phyloP scores from a whole-genome alignment of 2,888 invertebrate species.

The Lepas anatifera region DNA sequence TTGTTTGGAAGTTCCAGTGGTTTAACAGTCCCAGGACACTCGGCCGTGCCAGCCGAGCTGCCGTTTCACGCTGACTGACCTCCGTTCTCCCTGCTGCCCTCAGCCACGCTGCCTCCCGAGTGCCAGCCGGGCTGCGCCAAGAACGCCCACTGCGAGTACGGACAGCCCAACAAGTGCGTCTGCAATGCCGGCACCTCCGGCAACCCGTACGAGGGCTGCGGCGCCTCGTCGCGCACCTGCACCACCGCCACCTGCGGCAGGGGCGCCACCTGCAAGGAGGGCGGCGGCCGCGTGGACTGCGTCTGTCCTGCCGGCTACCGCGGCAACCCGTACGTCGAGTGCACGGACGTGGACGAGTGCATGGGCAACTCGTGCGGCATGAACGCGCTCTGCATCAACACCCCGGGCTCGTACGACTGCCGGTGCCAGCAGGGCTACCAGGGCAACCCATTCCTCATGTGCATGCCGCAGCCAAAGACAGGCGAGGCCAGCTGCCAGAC shows the following conservation, averaged over 20 bases:
- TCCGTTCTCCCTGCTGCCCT: constrained; percentile 31
- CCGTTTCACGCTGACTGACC: background rate
- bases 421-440: constrained; percentile 66
- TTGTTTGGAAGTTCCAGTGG: too few species aligned
- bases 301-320: constrained; percentile 67
- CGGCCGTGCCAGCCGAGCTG: too few species aligned
- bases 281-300: constrained; percentile 58
- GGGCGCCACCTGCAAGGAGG: constrained; percentile 67
- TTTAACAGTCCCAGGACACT: too few species aligned
- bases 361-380: constrained; percentile 34
- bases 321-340: constrained; percentile 76
- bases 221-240: constrained; percentile 52
- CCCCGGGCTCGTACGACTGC: constrained; percentile 77
- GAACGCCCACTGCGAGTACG: constrained; percentile 74
- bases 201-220: constrained; percentile 76
- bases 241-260: constrained; percentile 57
- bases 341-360: constrained; percentile 37
- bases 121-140: constrained; percentile 68
- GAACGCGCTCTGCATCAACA: constrained; percentile 81
- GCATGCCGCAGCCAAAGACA: constrained; percentile 41
- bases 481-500: constrained; percentile 45
- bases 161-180: constrained; percentile 49
- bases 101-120: constrained; percentile 60
- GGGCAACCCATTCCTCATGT: constrained; percentile 77
- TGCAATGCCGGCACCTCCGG: constrained; percentile 73